Conservation (phyloP, 2,113 vertebrate genomes). For the Ameiurus melas region DNA sequence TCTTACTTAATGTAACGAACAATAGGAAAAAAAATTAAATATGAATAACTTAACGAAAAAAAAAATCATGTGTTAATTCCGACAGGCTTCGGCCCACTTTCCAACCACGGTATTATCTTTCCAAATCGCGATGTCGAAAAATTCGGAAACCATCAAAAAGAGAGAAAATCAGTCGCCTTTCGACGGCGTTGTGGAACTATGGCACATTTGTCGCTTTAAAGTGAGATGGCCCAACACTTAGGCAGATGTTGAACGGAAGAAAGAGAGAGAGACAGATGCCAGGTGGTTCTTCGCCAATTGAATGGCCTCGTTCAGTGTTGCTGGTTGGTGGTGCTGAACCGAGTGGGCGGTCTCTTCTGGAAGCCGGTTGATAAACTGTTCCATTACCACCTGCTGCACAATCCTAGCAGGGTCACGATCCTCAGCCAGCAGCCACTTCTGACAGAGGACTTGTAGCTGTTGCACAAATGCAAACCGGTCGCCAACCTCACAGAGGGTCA, state of each 20-base stretch:
- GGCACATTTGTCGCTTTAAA: too few species aligned
- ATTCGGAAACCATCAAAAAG: background rate
- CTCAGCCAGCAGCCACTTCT: background rate
- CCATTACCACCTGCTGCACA: background rate
- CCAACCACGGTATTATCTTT: background rate
- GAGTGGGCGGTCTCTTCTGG: background rate
- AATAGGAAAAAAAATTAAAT: too few species aligned
- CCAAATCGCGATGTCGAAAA: background rate
- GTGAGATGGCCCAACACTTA: too few species aligned
- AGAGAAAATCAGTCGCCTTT: too few species aligned
- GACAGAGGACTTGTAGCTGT: background rate
- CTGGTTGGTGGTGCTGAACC: background rate
- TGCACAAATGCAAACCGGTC: background rate
- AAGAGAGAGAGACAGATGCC: too few species aligned
- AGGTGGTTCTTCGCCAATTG: background rate
- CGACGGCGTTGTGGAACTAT: too few species aligned
- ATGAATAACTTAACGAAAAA: background rate
- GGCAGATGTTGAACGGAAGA: too few species aligned
- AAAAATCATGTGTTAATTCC: background rate
- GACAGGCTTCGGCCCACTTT: background rate
- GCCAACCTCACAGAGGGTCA: background rate
- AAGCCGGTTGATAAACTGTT: background rate
- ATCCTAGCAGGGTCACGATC: background rate
- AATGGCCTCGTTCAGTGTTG: background rate
- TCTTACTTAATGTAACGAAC: too few species aligned